Evolutionary conservation across 2,888 invertebrate species (phyloP), one percentile per base, ranked within the genome.

Genomic region (Teleogryllus oceanicus): DNA sequence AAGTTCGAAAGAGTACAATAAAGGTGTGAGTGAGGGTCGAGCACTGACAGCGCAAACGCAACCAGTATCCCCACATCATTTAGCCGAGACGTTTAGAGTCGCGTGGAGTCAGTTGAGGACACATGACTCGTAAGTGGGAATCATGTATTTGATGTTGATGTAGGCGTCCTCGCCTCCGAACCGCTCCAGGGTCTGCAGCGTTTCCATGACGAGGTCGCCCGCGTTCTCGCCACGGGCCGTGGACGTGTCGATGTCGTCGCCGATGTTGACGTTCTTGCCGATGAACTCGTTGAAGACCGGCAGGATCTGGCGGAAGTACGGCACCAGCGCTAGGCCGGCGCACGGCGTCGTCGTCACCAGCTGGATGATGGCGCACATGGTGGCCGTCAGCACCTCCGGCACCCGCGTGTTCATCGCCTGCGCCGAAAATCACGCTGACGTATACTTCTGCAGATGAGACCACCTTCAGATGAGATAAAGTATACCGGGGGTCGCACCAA

Each of bases 101-200:
- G 37, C 37, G 12, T 11, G 10, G 74, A 20, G 94, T 62, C 62
- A 62, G 88, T 95, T 94, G 85, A 92, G 89, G 84, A 94, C 91
- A 85, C 95, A 96, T 1, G 98, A 98, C 87, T 98, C 97, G 86
- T 98, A 99, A 11, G 98, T 98, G 0, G 98, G 98, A 84, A 98
- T 92, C 92, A 98, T 95, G 87, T 98, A 99, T 88, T 99, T 98
- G 85, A 99, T 98, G 87, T 98, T 98, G 84, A 98, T 97, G 86
- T 96, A 98, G 2, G 98, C 97, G 86, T 98, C 96, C 83, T 96
- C 95, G 10, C 98, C 98, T 2, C 98, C 98, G 85, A 95, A 94
- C 84, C 92, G 90, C 87, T 99, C 98, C 82, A 99, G 89, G 77
- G 94, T 90, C 88, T 97, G 96, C 79, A 99, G 89, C 0, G 98